A percentile compares a stretch with the other conserved stretches of the same genome.
These are phyloP conservation scores for Macropis europaea DNA, from an alignment of 2,888 invertebrate genomes.

Conservation along the genomic window DNA sequence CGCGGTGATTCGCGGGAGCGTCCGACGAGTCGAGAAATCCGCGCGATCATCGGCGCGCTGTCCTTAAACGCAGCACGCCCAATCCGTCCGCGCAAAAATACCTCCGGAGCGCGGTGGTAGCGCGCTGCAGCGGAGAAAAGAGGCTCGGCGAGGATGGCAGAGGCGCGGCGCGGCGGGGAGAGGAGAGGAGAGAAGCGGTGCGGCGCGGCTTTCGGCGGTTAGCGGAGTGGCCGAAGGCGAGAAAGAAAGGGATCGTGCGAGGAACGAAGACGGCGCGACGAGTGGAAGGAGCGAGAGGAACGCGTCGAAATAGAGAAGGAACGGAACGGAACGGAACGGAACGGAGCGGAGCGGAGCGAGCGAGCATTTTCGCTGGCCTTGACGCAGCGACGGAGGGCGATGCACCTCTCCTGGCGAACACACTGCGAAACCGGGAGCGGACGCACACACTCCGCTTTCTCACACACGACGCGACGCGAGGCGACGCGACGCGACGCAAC, in stretches of 20 bases:
- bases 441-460: constrained; percentile 51
- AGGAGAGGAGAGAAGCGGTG: not conserved
- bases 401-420: constrained; percentile 78
- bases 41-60: constrained; percentile 1
- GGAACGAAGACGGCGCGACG: constrained; percentile 9
- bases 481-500: too few species aligned
- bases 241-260: constrained; percentile 21
- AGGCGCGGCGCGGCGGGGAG: constrained; percentile 19
- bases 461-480: constrained; percentile 40
- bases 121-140: constrained; percentile 24
- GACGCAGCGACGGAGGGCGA: constrained; percentile 80
- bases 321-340: constrained; percentile 56
- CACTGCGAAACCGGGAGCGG: constrained; percentile 74
- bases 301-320: constrained; percentile 30
- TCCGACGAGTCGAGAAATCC: constrained; percentile 11
- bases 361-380: constrained; percentile 80
- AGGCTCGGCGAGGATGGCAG: constrained; percentile 19
- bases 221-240: constrained; percentile 11
- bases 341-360: constrained; percentile 64
- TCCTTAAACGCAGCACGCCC: constrained; percentile 15
- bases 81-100: constrained; percentile 31
- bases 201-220: constrained; percentile 16
- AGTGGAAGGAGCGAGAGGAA: constrained; percentile 32
- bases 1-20: too few species aligned
- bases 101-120: constrained; percentile 18